Base-by-base conservation (phyloP, 2,113 vertebrate genomes). In the Glareola pratincola region DNA sequence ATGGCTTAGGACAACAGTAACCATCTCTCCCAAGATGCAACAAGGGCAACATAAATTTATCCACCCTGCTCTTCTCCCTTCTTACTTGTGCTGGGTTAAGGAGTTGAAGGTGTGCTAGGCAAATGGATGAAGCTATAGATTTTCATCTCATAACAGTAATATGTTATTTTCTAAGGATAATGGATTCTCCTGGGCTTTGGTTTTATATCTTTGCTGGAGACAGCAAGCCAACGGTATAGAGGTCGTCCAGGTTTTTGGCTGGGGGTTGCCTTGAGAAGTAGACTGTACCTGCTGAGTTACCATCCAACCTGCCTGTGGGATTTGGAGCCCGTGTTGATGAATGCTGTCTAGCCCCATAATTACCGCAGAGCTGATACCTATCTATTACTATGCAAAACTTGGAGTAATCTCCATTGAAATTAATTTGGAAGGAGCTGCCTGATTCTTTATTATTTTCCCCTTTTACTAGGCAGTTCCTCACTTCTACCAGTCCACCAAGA, bases 1-100 rank as follows among this genome's bases (percentile, higher is more conserved):
- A 60, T 47, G 0, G 34, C 24, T 68, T 48, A 57, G 4, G 48
- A 72, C 45, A 67, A 53, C 0, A 0, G 18, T 41, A 54, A 5
- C 16, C 1, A 1, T 41, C 62, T 83, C 79, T 50, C 23, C 41
- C 26, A 81, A 73, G 50, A 57, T 36, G 34, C 14, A 69, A 51
- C 10, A 48, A 80, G 43, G 21, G 12, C 36, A 72, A 34, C 2
- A 27, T n/a, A 41, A 66, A 54, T 79, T 66, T 67, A 30, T 63
- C 37, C 45, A 47, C 5, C 10, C 5, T 77, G 26, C 53, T 84
- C 9, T n/a, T 78, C 29, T 83, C 6, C 37, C 4, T 12, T 77
- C 10, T 76, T 93, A 9, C 16, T 54, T 66, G 8, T 48, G 17
- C 76, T 59, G 30, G 51, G 48, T 75, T 84, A 75, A 22, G 24